Percentiles rank a stretch among this genome's conserved stretches.
Evolutionary conservation across 2,113 vertebrate genomes (phyloP).

Genomic region (Nibea coibor): DNA sequence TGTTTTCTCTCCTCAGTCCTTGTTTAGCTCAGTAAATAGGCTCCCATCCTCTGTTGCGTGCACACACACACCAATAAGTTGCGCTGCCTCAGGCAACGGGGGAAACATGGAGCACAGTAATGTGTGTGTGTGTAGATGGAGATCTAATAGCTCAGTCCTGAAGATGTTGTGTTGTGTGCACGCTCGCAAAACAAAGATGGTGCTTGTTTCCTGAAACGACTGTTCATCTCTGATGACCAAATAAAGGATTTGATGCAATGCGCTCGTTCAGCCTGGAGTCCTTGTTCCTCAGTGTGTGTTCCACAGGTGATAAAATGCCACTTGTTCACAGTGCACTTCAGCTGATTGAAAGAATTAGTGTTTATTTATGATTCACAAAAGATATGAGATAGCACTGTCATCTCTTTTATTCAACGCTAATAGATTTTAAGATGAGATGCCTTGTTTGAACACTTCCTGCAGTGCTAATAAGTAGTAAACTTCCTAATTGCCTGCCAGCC

Average conservation of each 20-base stretch:
- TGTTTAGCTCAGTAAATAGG: slow-evolving; percentile 69
- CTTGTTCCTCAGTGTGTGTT: not conserved
- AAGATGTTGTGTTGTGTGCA: not conserved
- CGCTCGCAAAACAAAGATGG: not conserved
- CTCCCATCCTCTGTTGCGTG: slow-evolving; percentile 49
- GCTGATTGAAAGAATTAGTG: not conserved
- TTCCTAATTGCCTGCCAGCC: slow-evolving; percentile 45
- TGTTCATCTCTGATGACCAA: slow-evolving; percentile 20
- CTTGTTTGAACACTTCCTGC: slow-evolving; percentile 34
- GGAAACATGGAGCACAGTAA: slow-evolving; percentile 9
- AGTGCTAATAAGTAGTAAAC: slow-evolving; percentile 43
- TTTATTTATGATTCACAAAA: not conserved
- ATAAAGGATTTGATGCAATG: not conserved
- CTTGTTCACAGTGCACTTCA: not conserved
- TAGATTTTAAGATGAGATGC: not conserved
- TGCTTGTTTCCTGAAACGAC: slow-evolving; percentile 11
- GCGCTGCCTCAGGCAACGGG: slow-evolving; percentile 29
- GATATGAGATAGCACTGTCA: not conserved
- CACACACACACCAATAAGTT: slow-evolving; percentile 2
- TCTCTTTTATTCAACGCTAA: not conserved
- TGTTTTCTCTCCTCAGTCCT: slow-evolving; percentile 68
- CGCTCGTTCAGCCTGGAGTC: not conserved
- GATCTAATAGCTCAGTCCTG: not conserved
- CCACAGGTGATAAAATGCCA: not conserved
- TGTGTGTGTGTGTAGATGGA: slow-evolving; percentile 6